Conservation (phyloP, 2,113 vertebrate genomes). For the Pseudopipra pipra region DNA sequence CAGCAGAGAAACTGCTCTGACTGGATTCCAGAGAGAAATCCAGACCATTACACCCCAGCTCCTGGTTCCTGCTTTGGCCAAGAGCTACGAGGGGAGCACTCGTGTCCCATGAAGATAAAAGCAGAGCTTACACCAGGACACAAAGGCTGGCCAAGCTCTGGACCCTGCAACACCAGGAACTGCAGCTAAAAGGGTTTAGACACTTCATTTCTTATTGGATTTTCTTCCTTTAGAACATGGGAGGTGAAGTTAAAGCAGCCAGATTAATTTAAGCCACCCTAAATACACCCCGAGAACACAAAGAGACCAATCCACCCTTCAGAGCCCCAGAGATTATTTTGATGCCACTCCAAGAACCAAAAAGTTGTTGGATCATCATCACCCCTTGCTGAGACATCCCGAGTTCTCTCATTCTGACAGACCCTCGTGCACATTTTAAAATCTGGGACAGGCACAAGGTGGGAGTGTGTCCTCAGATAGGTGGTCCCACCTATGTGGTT, state of each 20-base stretch:
- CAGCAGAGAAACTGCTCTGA: background rate
- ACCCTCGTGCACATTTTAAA: background rate
- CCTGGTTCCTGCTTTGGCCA: background rate
- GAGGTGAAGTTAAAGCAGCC: background rate
- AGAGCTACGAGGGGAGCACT: background rate
- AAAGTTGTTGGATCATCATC: background rate
- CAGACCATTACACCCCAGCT: background rate
- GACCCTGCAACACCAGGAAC: accelerated
- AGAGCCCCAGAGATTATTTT: background rate
- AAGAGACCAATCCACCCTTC: background rate
- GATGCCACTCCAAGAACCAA: background rate
- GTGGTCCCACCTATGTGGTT: background rate
- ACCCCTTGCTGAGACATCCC: background rate
- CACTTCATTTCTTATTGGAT: background rate
- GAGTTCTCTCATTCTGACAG: background rate
- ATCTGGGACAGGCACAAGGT: background rate
- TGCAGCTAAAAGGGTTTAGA: background rate
- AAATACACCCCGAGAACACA: background rate
- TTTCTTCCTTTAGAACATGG: background rate
- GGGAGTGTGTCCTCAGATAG: background rate
- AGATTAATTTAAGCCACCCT: background rate
- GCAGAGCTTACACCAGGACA: background rate
- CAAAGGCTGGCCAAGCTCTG: background rate
- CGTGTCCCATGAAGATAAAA: accelerated
- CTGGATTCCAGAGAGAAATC: background rate